Evolutionary conservation across 2,888 invertebrate species (phyloP).

Genomic region (Megamerina dolium): DNA sequence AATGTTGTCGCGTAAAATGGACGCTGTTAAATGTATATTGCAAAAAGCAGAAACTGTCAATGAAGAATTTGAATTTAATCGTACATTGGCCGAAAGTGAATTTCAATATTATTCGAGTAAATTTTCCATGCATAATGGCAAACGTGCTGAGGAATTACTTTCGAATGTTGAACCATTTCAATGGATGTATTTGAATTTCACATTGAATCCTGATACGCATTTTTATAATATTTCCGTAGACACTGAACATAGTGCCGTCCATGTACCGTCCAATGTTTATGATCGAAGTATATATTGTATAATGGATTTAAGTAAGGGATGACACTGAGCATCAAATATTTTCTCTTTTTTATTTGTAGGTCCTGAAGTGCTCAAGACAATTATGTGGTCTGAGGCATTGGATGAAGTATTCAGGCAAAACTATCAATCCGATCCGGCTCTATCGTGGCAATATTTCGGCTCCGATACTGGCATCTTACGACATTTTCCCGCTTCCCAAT

Average conservation of each 20-base stretch:
- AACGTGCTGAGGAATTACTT: conserved; percentile 31
- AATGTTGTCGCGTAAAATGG: conserved; percentile 83
- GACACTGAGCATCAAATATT: background rate
- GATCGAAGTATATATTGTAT: conserved; percentile 59
- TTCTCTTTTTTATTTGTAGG: conserved; percentile 34
- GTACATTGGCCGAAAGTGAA: conserved; percentile 39
- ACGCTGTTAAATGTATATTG: conserved; percentile 80
- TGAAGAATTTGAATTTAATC: conserved; percentile 56
- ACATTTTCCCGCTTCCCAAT: conserved; percentile 80
- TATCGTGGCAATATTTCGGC: conserved; percentile 97
- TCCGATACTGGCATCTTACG: conserved; percentile 88
- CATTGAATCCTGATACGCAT: conserved; percentile 67
- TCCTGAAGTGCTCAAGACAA: conserved; percentile 62
- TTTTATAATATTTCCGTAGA: conserved; percentile 81
- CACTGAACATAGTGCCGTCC: conserved; percentile 76
- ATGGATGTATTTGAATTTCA: conserved; percentile 54
- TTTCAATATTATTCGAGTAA: conserved; percentile 73
- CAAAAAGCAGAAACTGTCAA: conserved; percentile 67
- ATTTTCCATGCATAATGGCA: conserved; percentile 56
- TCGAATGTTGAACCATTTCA: conserved; percentile 37
- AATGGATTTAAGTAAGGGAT: background rate
- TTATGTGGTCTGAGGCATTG: conserved; percentile 84
- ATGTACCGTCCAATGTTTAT: conserved; percentile 91
- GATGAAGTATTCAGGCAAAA: conserved; percentile 80
- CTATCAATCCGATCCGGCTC: conserved; percentile 78